Evolutionary conservation across 1,140 invertebrate genomes (phyloP).

Genomic region (Gonatopus flavifemur): DNA sequence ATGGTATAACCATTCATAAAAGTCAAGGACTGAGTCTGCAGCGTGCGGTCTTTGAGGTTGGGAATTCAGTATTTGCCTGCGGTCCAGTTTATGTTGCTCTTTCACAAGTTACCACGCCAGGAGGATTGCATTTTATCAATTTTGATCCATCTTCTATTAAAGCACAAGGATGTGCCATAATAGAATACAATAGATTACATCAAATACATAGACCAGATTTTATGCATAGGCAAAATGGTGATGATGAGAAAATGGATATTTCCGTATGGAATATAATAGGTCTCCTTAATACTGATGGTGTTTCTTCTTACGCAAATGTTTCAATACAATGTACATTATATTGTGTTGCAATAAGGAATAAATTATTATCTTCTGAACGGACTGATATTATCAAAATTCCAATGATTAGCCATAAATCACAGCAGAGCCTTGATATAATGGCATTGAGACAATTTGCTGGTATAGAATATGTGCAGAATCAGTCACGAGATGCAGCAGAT

Average conservation of each 20-base stretch:
- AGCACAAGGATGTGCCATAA: conserved; percentile 26
- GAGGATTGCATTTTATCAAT: conserved; percentile 41
- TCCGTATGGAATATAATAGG: neutral
- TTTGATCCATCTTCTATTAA: conserved; percentile 30
- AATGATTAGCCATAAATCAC: no score
- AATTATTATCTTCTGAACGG: no score
- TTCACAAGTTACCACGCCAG: conserved; percentile 38
- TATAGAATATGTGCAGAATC: no score
- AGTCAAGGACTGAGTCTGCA: no score
- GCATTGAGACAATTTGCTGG: no score
- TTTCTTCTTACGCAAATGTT: conserved; percentile 23
- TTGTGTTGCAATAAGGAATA: no score
- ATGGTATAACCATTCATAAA: conserved; percentile 46
- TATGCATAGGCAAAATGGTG: neutral
- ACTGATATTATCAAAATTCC: no score
- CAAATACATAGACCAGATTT: conserved; percentile 23
- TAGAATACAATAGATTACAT: conserved; percentile 36
- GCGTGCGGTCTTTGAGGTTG: no score
- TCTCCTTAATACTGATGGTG: conserved; percentile 13
- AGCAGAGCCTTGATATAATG: no score
- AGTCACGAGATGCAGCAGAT: no score
- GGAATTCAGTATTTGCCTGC: conserved; percentile 34
- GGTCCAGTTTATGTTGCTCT: conserved; percentile 48
- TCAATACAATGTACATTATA: conserved; percentile 21
- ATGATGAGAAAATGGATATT: neutral